These are phyloP conservation scores for Phthorimaea operculella DNA, from an alignment of 1,140 invertebrate genomes.

Conservation along the genomic window DNA sequence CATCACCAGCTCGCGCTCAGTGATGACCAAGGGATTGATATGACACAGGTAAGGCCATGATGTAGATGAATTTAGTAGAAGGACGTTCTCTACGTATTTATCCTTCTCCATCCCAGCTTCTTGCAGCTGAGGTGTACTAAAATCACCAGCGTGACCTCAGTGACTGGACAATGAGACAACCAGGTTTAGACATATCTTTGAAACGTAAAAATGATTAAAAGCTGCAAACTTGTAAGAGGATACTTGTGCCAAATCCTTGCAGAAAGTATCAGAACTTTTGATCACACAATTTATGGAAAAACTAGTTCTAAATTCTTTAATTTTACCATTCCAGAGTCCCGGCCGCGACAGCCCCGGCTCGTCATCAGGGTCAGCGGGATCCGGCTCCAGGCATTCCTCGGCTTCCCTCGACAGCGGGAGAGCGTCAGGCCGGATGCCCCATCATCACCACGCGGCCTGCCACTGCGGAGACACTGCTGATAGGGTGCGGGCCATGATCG, in stretches of 20 bases:
- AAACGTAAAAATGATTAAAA: too few species aligned
- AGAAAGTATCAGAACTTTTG: background rate
- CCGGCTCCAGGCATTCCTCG: slow-evolving; percentile 86
- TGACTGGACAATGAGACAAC: too few species aligned
- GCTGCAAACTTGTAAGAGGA: too few species aligned
- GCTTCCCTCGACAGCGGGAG: slow-evolving; percentile 93
- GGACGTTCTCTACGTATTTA: too few species aligned
- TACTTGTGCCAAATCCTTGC: background rate
- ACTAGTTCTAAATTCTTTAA: background rate
- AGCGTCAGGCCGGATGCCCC: slow-evolving; percentile 78
- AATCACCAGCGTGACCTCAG: too few species aligned
- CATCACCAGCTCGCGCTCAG: too few species aligned
- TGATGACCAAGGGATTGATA: too few species aligned
- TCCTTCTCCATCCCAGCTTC: too few species aligned
- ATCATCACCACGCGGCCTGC: slow-evolving; percentile 77
- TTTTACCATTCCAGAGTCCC: slow-evolving; percentile 74
- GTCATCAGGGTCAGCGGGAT: slow-evolving; percentile 81
- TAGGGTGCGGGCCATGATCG: slow-evolving; percentile 73
- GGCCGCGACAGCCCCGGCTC: slow-evolving; percentile 90
- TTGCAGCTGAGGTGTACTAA: too few species aligned
- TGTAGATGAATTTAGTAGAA: background rate
- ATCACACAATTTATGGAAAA: background rate
- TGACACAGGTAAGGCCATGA: too few species aligned
- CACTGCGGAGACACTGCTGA: slow-evolving; percentile 81
- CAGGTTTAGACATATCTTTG: too few species aligned